Base-by-base conservation (phyloP, 64 coral and sea anemone genomes). In the Montipora capricornis region DNA sequence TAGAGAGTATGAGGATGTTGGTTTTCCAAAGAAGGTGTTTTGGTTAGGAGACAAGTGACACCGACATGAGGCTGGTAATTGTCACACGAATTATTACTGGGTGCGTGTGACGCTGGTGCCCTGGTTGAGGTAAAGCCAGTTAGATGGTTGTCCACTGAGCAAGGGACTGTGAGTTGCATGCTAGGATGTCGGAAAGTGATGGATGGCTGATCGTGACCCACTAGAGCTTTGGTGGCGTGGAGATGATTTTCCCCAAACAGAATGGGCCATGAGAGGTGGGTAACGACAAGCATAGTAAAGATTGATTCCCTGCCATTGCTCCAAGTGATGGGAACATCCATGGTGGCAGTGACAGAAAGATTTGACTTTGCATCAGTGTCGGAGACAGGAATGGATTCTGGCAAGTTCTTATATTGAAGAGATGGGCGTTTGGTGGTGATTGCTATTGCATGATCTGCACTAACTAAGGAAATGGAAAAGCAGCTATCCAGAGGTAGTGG, bases 231-330 rank as follows among this genome's bases (percentile, higher is more conserved):
- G 50, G 90, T 64, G 26, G 90, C 19, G 60, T 91, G 78, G 46
- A 91, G 66, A 55, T 83, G 89, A 46, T 91, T 91, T 51, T 91
- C 68, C 47, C 79, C 89, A 75, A 91, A 83, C 46, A 91, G 68
- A 22, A 91, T 91, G 6, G 64, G 79, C 78, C 78, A 91, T 5
- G 79, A 61, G 45, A 91, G 89, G 26, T 12, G 44, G 47, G 89
- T 79, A 73, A 91, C 78, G 10, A 91, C 79, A 20, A 91, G 78
- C 89, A 91, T 82, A 75, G 10, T 75, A 80, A 66, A 68, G 67
- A 20, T 76, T 29, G 29, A 29, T 29, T 29, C 29, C 29, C 29
- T 29, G 29, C 29, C 29, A 29, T 29, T 29, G 29, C 29, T 29
- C 87, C 68, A 88, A 58, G 44, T 74, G 5, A 76, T 74, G 44